phyloP scores from a whole-genome alignment of 2,888 invertebrate genomes.

The Drosophila lutescens region DNA sequence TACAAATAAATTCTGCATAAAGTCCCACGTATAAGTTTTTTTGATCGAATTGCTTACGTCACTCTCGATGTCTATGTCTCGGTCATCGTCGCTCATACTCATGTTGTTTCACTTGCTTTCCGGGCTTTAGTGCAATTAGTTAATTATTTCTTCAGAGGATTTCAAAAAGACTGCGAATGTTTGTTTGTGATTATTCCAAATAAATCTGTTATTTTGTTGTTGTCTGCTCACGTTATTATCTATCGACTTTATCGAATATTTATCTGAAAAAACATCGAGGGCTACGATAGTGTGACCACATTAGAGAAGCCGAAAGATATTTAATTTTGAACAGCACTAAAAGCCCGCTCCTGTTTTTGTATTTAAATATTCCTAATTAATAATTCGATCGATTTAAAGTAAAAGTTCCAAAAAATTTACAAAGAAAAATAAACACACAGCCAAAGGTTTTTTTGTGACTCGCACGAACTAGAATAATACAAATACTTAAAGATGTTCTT shows the following conservation, averaged over 20 bases:
- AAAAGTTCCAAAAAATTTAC: too few relatives aligned
- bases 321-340: too few relatives aligned
- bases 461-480: too few relatives aligned
- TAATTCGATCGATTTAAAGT: too few relatives aligned
- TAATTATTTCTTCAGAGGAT: background rate
- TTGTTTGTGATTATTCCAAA: constrained; percentile 17
- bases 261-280: too few relatives aligned
- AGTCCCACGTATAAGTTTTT: constrained; percentile 1
- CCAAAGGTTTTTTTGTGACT: too few relatives aligned
- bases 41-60: constrained; percentile 89
- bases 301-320: too few relatives aligned
- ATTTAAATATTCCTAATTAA: background rate
- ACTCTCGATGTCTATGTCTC: constrained; percentile 97
- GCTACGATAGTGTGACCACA: too few relatives aligned
- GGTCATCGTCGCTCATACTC: constrained; percentile 96
- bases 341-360: background rate
- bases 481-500: too few relatives aligned
- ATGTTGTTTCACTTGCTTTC: constrained; percentile 26
- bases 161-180: background rate
- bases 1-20: background rate
- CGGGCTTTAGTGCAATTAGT: background rate
- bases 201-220: constrained; percentile 48
- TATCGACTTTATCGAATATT: too few relatives aligned
- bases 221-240: constrained; percentile 57
- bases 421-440: too few relatives aligned